Base-by-base conservation (phyloP, 2,888 invertebrate genomes). In the Gryllus longicercus region DNA sequence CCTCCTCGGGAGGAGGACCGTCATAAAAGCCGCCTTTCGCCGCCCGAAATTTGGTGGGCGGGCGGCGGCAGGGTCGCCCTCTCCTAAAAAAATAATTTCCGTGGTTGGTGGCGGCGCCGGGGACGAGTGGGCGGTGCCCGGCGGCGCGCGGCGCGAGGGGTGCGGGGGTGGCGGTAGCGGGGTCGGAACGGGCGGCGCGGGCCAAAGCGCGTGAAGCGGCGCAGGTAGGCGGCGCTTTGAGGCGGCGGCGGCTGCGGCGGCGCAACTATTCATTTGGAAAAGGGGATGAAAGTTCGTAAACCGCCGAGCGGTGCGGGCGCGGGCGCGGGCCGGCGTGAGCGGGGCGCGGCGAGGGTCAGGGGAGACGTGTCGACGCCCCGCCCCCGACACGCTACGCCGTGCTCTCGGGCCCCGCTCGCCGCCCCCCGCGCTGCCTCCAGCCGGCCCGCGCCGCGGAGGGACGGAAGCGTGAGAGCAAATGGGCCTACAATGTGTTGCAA, bases 161-260 rank as follows among this genome's bases (percentile, higher is more conserved):
- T 14, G n/a, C 16, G n/a, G 63, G 63, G n/a, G 63, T 14, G 16
- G 63, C 4, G 14, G 63, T 8, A n/a, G 63, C 63, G 63, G 16
- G 16, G n/a, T 5, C 63, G 63, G 63, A 18, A 8, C 14, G 63
- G 63, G 63, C 63, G 63, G 63, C 63, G 63, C 63, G 63, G 63
- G 18, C 63, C 63, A 5, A 63, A n/a, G 63, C 63, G 63, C 63
- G 63, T 63, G 63, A 63, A 16, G 63, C 63, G 16, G n/a, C 63
- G 63, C 63, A 63, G 63, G 63, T 63, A 63, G 63, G 63, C 63
- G 63, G 63, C 63, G n/a, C 63, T 63, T 63, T 63, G 63, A 63
- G 63, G 63, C n/a, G 63, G 63, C n/a, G 63, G 63, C 63, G 63
- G 63, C 63, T 38, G 38, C 38, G 38, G n/a, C 63, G 63, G 63